phyloP scores from a whole-genome alignment of 2,113 vertebrate genomes.

The Conger conger region DNA sequence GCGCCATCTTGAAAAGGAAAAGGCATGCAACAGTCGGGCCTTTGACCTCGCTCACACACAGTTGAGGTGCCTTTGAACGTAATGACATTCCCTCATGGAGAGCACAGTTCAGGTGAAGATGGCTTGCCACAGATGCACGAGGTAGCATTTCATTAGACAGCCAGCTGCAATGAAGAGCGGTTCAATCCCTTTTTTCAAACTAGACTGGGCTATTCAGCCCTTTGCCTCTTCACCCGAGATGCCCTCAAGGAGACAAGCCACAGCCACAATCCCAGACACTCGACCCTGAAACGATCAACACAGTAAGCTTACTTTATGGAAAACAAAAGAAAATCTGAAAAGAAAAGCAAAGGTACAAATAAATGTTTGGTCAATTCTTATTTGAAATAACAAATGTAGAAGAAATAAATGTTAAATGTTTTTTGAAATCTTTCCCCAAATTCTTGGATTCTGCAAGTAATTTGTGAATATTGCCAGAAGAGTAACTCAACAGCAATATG shows the following conservation, averaged over 20 bases:
- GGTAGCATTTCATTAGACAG: constrained; percentile 5
- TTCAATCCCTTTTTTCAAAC: background rate
- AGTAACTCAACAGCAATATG: background rate
- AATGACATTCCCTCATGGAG: background rate
- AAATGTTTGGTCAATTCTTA: too few relatives aligned
- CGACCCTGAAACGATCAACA: background rate
- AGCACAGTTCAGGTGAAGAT: background rate
- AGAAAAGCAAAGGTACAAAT: background rate
- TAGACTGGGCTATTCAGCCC: background rate
- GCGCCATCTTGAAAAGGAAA: background rate
- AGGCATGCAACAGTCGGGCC: background rate
- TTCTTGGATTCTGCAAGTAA: background rate
- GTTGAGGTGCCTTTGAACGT: background rate
- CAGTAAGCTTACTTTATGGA: background rate
- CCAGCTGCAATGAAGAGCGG: background rate
- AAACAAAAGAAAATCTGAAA: background rate
- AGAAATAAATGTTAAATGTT: too few relatives aligned
- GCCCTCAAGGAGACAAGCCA: background rate
- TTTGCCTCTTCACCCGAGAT: constrained; percentile 17
- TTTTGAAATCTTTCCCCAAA: too few relatives aligned
- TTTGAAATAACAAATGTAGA: too few relatives aligned
- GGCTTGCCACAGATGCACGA: background rate
- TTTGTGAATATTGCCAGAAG: too few relatives aligned
- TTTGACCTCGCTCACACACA: background rate
- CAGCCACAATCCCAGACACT: too few relatives aligned